Evolutionary conservation across 2,888 invertebrate species (phyloP), one percentile per base, ranked within the genome.

Genomic region (Atherix ibis): DNA sequence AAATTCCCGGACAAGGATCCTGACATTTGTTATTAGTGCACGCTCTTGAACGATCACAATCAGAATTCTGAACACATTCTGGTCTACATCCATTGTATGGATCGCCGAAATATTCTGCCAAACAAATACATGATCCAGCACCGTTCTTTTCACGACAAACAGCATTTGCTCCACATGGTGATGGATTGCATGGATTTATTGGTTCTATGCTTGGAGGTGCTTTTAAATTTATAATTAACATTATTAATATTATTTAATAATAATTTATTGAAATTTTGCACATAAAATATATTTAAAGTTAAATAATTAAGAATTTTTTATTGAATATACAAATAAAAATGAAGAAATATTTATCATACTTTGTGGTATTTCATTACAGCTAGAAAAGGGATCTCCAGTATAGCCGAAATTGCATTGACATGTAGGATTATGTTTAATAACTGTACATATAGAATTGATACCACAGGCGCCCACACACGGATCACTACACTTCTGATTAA

Each of bases 391-490:
- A 68, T 83, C 75, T 46, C 83, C 83, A 38, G 73, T 76, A 47
- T 74, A 82, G 42, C 78, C 81, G 54, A 70, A 65, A 45, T 65
- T 64, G 54, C 84, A 84, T 48, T 72, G 73, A 52, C 85, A 87
- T 40, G 76, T 64, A 38, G 84, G 82, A 45, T 75, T 71, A 56
- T 87, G 84, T 53, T 78, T 79, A 46, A 77, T 65, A 32, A 79
- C 80, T 44, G 69, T 70, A 56, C 88, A 88, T 40, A 72, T 65
- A 17, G 84, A 75, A 51, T 75, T 70, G 37, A 73, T 57, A 31
- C 83, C 83, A 54, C 84, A 84, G 31, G 78, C 73, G 28, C 79
- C 81, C 32, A 71, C 68, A 51, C 85, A 87, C 35, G 85, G 84
- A 53, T 84, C 79, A 39, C 68, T 66, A 56, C 84, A 85, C 57